phyloP scores from a whole-genome alignment of 2,113 vertebrate genomes.

The Falcunculus frontatus region DNA sequence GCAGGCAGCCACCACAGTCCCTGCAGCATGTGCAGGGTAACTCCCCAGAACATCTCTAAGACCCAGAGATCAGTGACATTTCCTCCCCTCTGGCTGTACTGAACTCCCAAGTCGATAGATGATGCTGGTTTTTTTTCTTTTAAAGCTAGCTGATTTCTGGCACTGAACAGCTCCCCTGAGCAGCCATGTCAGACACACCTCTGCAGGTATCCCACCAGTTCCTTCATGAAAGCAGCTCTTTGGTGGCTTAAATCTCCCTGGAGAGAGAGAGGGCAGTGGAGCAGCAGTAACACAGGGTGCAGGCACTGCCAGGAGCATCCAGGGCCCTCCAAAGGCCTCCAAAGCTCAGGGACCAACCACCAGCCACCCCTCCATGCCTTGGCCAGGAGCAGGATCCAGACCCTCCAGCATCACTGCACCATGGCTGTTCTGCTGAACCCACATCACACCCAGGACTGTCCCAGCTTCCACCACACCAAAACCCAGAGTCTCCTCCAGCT shows the following conservation, averaged over 20 bases:
- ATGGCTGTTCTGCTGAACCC: fast-evolving
- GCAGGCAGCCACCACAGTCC: not conserved
- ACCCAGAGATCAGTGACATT: not conserved
- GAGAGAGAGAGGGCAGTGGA: not conserved
- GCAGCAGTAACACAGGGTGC: not conserved
- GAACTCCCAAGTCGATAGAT: not conserved
- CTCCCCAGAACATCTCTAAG: not conserved
- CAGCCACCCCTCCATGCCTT: not conserved
- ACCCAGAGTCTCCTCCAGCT: not conserved
- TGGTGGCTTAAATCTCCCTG: not conserved
- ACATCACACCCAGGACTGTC: not conserved
- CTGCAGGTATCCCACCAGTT: not conserved
- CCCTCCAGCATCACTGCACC: not conserved
- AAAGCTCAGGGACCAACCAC: not conserved
- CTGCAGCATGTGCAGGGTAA: not conserved
- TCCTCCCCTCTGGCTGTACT: not conserved
- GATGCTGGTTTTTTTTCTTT: not conserved
- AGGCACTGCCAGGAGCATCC: not conserved
- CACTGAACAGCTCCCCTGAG: not conserved
- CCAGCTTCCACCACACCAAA: not conserved
- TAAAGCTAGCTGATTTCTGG: not conserved
- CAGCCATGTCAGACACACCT: not conserved
- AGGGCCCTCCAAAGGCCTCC: not conserved
- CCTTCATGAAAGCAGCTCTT: not conserved
- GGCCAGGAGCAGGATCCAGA: not conserved